Conservation (phyloP, 2,888 invertebrate genomes). For the Acrocera orbiculus region DNA sequence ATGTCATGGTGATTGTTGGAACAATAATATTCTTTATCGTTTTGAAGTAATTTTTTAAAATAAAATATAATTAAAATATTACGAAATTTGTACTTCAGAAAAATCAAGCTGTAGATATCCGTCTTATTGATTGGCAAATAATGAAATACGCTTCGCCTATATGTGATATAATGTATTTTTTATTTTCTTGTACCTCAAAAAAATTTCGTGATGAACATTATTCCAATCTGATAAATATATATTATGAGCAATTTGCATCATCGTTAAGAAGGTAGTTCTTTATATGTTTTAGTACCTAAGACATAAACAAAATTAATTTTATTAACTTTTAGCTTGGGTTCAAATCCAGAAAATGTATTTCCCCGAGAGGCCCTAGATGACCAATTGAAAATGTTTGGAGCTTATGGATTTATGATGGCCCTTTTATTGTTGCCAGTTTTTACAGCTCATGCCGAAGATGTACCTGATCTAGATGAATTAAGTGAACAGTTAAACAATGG, state of each 20-base stretch:
- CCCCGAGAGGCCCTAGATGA: constrained; percentile 17
- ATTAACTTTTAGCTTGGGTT: constrained; percentile 19
- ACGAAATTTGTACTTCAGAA: no score
- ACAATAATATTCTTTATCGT: constrained; percentile 25
- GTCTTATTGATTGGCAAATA: constrained; percentile 26
- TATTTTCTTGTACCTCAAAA: constrained; percentile 21
- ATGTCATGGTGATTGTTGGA: constrained; percentile 29
- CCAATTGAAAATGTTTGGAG: constrained; percentile 18
- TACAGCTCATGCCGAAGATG: constrained; percentile 19
- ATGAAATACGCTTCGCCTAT: constrained; percentile 24
- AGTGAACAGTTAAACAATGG: constrained; percentile 16
- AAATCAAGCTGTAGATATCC: constrained; percentile 13
- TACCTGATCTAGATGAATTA: constrained; percentile 21
- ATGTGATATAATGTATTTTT: constrained; percentile 22
- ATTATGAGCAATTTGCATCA: constrained; percentile 17
- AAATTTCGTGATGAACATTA: constrained; percentile 18
- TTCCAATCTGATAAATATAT: constrained; percentile 17
- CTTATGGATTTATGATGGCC: constrained; percentile 21
- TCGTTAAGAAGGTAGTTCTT: no score
- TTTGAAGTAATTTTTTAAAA: constrained; percentile 12
- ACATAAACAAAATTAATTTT: no score
- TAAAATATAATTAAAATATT: no score
- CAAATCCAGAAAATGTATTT: constrained; percentile 16
- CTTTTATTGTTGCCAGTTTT: constrained; percentile 23
- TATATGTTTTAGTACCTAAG: no score